Evolutionary conservation across 2,888 invertebrate species (phyloP).

Genomic region (Tenthredo distinguenda): DNA sequence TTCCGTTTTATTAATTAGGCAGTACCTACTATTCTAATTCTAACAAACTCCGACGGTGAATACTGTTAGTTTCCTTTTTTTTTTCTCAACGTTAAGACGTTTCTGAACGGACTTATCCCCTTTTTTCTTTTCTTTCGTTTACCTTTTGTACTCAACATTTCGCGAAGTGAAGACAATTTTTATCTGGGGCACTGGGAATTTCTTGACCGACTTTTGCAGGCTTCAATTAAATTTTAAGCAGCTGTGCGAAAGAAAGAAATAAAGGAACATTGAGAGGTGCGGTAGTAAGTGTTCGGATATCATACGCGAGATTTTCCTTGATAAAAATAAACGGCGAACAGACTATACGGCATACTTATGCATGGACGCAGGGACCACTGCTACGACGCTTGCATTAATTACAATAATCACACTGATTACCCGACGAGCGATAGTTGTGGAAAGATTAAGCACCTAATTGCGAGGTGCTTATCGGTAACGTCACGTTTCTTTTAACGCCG

Average conservation of each 20-base stretch:
- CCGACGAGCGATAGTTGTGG: conserved; percentile 64
- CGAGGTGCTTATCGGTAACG: conserved; percentile 64
- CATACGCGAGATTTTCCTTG: not conserved
- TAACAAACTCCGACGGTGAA: not conserved
- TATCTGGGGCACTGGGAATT: conserved; percentile 19
- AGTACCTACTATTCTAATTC: not conserved
- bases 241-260: not conserved
- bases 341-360: not conserved
- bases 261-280: not conserved
- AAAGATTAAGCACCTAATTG: conserved; percentile 70
- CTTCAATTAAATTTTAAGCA: conserved; percentile 20
- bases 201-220: conserved; percentile 25
- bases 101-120: not conserved
- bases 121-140: not conserved
- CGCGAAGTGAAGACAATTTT: not conserved
- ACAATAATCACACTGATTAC: conserved; percentile 65
- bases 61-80: not conserved
- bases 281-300: not conserved
- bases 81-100: not conserved
- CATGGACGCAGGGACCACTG: not conserved
- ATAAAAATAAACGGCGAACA: not conserved
- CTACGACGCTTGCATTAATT: conserved; percentile 61
- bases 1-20: not conserved
- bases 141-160: not conserved
- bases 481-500: conserved; percentile 41